Base-by-base conservation (phyloP, 2,797 vertebrate species). In the Enteromius trimaculatus region DNA sequence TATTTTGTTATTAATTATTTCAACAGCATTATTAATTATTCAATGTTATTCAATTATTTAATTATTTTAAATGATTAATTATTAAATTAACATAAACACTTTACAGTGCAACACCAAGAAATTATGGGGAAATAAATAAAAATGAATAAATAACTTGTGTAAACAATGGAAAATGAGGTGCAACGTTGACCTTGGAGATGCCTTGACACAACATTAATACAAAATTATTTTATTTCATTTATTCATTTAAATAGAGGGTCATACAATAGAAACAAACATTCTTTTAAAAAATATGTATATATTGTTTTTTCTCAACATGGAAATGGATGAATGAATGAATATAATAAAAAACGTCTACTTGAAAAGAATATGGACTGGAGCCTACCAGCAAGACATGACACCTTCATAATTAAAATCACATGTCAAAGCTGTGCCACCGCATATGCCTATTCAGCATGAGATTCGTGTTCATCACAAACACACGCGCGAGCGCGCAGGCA, bases 391-490 rank as follows among this genome's bases (percentile, higher is more conserved):
- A 44, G 83, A 58, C 53, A 39, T 21, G 49, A 44, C 77, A 80
- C 77, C 31, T 80, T 77, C 55, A 49, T 81, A 34, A 76, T 77
- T 77, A 81, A 85, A 85, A 58, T n/a, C 51, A 6, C 16, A 9
- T 60, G 29, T 53, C 21, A 44, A 44, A 51, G 13, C 77, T 75
- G 60, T 84, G 55, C 58, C 53, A 77, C 58, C 64, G 51, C 78
- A 76, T 68, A 76, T 80, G 71, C 21, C 65, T n/a, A 17, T 68
- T 26, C 72, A 71, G 72, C 65, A 47, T 62, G 72, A 60, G 66
- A 72, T 31, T 34, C 70, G 76, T 31, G 58, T 17, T 16, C 79
- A 10, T 62, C 72, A 44, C 70, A 49, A 19, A 14, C 62, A 55
- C 58, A 49, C 51, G 21, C 79, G 4, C 76, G 37, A 42, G 58